These are phyloP conservation scores for Camelus dromedarius DNA, from an alignment of 2,113 vertebrate genomes.

Conservation along the genomic window DNA sequence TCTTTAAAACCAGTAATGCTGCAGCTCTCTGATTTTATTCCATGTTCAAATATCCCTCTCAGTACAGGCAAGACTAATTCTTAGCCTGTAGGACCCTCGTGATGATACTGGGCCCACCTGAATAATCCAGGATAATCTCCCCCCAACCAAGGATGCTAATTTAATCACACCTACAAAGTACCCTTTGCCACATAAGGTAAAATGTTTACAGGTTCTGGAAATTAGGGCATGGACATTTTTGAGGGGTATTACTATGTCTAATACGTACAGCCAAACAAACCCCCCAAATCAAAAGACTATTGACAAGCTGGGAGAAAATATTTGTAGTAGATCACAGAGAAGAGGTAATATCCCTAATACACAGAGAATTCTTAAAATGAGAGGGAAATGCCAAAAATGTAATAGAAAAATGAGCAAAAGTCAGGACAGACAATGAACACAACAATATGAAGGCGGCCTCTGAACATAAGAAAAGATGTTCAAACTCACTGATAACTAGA, in stretches of 20 bases:
- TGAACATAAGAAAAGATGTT: background rate
- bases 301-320: background rate
- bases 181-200: background rate
- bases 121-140: background rate
- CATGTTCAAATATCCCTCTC: background rate
- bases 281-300: background rate
- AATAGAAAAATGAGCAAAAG: conserved; percentile 15
- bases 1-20: background rate
- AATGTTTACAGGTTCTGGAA: background rate
- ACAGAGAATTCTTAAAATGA: background rate
- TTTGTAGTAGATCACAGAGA: background rate
- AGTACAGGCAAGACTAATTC: background rate
- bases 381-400: background rate
- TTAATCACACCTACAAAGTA: background rate
- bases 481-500: background rate
- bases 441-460: background rate
- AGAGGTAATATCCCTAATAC: background rate
- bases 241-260: background rate
- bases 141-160: background rate
- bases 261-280: background rate
- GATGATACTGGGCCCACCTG: background rate
- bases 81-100: background rate
- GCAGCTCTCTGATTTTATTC: background rate
- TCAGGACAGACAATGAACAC: background rate
- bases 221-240: background rate